These are phyloP conservation scores for Theodoxus fluviatilis DNA, from an alignment of 2,888 invertebrate species.

Conservation along the genomic window DNA sequence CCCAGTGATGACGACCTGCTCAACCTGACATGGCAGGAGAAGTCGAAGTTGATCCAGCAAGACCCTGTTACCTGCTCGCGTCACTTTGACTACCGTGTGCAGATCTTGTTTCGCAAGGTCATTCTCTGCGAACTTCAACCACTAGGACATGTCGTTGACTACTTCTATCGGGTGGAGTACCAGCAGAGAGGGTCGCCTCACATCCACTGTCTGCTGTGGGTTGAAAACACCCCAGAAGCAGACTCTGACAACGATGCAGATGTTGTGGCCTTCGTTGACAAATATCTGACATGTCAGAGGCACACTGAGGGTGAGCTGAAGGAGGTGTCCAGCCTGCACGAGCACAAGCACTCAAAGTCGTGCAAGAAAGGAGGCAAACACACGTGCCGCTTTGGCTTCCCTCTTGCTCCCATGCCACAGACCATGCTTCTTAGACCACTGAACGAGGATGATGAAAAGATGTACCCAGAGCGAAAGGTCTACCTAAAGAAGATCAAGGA, in stretches of 20 bases:
- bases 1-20: background rate
- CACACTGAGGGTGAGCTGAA: constrained; percentile 28
- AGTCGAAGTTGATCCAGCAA: constrained; percentile 33
- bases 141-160: constrained; percentile 36
- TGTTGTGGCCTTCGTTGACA: constrained; percentile 32
- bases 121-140: constrained; percentile 29
- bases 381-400: constrained; percentile 31
- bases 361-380: constrained; percentile 30
- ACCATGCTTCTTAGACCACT: constrained; percentile 5
- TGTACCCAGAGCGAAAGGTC: background rate
- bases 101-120: constrained; percentile 31
- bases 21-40: constrained; percentile 31
- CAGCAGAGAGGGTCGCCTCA: constrained; percentile 44
- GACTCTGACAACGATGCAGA: constrained; percentile 30
- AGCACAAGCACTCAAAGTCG: constrained; percentile 31
- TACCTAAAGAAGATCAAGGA: background rate
- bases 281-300: constrained; percentile 30
- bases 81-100: constrained; percentile 40
- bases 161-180: constrained; percentile 39
- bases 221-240: constrained; percentile 34
- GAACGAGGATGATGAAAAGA: background rate
- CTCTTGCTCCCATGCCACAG: background rate
- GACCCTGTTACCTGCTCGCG: constrained; percentile 42
- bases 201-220: constrained; percentile 39
- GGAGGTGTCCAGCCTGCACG: constrained; percentile 27